Evolutionary conservation across 2,113 vertebrate species (phyloP).

Genomic region (Helogale parvula): DNA sequence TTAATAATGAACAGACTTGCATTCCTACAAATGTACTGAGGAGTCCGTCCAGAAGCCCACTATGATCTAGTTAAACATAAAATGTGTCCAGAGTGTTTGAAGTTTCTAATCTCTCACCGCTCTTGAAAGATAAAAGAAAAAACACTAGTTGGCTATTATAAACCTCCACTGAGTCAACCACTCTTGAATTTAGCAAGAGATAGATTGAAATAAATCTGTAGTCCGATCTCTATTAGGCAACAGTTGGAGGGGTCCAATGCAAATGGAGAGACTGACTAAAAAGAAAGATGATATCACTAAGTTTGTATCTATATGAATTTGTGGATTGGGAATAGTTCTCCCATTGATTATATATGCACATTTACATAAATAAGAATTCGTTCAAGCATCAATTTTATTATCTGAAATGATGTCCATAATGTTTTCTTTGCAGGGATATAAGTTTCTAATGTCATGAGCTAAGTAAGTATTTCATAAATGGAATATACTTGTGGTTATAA

Average conservation of each 20-base stretch:
- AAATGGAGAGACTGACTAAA: background rate
- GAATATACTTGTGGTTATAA: background rate
- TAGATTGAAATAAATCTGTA: background rate
- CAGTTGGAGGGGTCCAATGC: background rate
- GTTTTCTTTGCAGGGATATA: background rate
- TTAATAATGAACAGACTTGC: slow-evolving; percentile 40
- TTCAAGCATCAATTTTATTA: background rate
- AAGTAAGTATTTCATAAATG: background rate
- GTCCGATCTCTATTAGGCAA: background rate
- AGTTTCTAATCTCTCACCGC: background rate
- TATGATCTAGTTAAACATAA: background rate
- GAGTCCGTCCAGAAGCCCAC: background rate
- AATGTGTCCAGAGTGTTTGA: background rate
- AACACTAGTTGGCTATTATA: background rate
- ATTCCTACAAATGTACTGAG: background rate
- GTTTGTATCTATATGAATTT: background rate
- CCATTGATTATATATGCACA: background rate
- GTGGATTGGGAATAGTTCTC: background rate
- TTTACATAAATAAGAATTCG: background rate
- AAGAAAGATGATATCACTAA: background rate
- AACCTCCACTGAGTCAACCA: background rate
- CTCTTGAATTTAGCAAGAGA: background rate
- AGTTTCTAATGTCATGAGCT: background rate
- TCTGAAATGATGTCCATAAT: background rate
- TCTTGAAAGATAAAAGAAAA: background rate